Evolutionary conservation across 2,888 invertebrate species (phyloP).

Genomic region (Scrobipalpa atriplicella): DNA sequence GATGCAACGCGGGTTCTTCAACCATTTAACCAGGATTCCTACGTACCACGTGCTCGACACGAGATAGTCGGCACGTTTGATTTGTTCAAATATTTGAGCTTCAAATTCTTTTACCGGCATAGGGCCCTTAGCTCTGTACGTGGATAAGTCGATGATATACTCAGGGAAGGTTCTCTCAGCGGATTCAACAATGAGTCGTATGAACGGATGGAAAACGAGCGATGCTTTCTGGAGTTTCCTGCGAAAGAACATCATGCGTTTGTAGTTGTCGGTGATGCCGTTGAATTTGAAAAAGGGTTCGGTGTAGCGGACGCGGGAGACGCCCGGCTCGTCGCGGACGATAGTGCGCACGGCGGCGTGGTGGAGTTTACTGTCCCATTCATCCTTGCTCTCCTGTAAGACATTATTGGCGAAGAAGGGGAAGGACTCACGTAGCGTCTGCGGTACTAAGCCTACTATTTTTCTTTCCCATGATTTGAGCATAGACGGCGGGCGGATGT

Average conservation of each 20-base stretch:
- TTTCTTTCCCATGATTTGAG: constrained; percentile 83
- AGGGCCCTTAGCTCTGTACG: constrained; percentile 70
- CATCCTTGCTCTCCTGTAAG: constrained; percentile 80
- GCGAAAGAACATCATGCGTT: constrained; percentile 81
- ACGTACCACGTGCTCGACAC: constrained; percentile 73
- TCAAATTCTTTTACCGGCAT: constrained; percentile 64
- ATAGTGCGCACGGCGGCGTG: constrained; percentile 85
- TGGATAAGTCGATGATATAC: constrained; percentile 77
- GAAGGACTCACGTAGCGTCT: constrained; percentile 80
- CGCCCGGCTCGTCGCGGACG: constrained; percentile 82
- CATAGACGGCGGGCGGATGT: constrained; percentile 84
- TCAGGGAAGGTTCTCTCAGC: constrained; percentile 79
- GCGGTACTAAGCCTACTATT: constrained; percentile 82
- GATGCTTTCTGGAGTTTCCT: constrained; percentile 81
- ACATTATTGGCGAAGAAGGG: constrained; percentile 78
- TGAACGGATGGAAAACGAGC: constrained; percentile 84
- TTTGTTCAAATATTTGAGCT: constrained; percentile 61
- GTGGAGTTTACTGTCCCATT: constrained; percentile 84
- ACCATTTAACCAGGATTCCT: constrained; percentile 67
- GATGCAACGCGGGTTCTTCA: constrained; percentile 76
- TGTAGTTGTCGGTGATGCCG: constrained; percentile 84
- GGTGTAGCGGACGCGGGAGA: constrained; percentile 69
- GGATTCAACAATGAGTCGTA: constrained; percentile 82
- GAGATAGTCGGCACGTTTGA: constrained; percentile 68
- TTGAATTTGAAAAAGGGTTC: constrained; percentile 83